These are phyloP conservation scores for Scolopax rusticola DNA, from an alignment of 2,797 vertebrate species.

Conservation along the genomic window DNA sequence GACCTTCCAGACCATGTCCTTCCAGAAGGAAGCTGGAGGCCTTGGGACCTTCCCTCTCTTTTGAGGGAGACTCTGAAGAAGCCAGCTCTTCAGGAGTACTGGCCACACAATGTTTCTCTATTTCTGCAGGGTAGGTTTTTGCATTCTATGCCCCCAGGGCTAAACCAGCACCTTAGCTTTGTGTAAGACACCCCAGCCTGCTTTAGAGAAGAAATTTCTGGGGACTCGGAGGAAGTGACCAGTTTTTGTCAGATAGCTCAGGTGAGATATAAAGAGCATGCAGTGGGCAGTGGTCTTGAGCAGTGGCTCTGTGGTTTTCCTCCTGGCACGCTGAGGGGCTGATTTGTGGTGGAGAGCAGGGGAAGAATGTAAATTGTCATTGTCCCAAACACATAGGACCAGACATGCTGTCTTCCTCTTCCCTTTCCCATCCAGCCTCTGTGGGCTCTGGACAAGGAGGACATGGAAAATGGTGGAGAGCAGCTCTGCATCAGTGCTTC, in stretches of 20 bases:
- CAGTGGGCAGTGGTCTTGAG: neutral
- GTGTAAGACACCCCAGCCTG: neutral
- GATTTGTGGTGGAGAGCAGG: neutral
- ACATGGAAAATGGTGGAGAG: neutral
- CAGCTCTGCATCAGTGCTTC: neutral
- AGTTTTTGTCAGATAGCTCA: neutral
- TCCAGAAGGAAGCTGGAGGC: neutral
- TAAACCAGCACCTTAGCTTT: neutral
- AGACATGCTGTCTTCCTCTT: neutral
- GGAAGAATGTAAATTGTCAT: neutral
- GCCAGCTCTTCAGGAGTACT: neutral
- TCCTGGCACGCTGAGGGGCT: neutral
- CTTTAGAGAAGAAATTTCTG: neutral
- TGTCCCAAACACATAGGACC: neutral
- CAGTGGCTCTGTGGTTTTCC: neutral
- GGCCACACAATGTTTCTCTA: neutral
- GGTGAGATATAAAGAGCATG: neutral
- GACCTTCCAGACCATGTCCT: neutral
- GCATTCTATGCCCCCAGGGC: neutral
- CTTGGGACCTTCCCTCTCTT: neutral
- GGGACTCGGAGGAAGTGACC: neutral
- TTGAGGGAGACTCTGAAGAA: fast-evolving
- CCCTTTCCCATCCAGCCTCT: neutral
- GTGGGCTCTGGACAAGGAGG: neutral
- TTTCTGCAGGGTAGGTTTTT: neutral